Evolutionary conservation across 2,797 vertebrate genomes (phyloP), one percentile per base, ranked within the genome.

Genomic region (Nannoperca obscura): DNA sequence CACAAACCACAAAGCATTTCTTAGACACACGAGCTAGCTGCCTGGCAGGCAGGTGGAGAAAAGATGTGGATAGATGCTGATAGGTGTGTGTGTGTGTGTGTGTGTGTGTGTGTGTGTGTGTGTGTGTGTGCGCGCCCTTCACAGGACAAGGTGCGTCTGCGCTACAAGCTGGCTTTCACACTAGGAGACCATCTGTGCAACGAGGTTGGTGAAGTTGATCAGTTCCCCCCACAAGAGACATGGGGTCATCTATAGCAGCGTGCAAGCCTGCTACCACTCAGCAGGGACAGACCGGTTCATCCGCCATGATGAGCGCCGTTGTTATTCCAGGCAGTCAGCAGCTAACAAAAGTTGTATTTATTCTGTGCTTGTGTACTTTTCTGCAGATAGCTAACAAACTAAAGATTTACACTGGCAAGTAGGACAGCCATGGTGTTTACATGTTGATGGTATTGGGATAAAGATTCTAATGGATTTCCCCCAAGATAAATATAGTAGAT

Each of bases 141-240:
- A 36, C 93, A 99, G 98, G 97, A 98, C 85, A 98, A 97, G 66
- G 97, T 98, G 77, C 96, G 97, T 64, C 96, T 99, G 90, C 95
- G 98, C 53, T 99, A 97, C 90, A 97, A 96, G 92, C 92, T 99
- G 90, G 95, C 94, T 24, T 99, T 99, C 90, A 90, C 92, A 0
- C 93, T 99, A 12, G 97, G 98, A 83, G 96, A 98, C 49, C 94
- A 94, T 64, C 92, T 88, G 87, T 96, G 92, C 92, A 96, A 96
- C 5, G 97, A 99, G 91, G 95, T 96, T 7, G 97, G 97, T 1
- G 98, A 99, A 91, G 96, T 99, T 66, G 96, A 98, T 93, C 96
- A 97, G 86, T 98, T 99, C 78, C 97, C 97, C 67, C 95, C 96
- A 0, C 93, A 95, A 65, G 97, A 98, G 75, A 94, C 90, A 5